Evolutionary conservation across 2,797 vertebrate species (phyloP).

Genomic region (Melopsittacus undulatus): DNA sequence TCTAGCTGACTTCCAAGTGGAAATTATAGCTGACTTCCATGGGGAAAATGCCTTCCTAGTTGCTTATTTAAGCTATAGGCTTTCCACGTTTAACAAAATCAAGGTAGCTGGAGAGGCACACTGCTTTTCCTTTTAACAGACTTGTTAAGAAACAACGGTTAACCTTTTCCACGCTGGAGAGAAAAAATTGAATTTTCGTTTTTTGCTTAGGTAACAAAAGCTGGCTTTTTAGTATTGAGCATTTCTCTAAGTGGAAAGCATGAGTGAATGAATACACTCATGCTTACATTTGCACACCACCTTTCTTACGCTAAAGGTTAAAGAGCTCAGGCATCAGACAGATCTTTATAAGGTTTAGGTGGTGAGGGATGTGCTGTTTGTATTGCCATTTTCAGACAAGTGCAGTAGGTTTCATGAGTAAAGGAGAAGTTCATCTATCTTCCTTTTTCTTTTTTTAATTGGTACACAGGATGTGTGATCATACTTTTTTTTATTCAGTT

Average conservation of each 20-base stretch:
- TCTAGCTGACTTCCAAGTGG: background rate
- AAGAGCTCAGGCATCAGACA: background rate
- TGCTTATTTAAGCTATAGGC: background rate
- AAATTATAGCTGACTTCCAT: background rate
- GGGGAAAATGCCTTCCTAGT: background rate
- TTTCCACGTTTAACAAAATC: background rate
- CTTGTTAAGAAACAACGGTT: background rate
- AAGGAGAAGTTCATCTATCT: background rate
- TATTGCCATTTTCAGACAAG: background rate
- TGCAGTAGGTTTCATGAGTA: background rate
- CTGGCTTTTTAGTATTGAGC: background rate
- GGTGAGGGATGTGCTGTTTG: background rate
- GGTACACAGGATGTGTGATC: background rate
- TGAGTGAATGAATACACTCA: too few species aligned
- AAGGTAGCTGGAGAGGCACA: background rate
- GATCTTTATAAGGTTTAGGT: background rate
- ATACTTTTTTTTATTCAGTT: background rate
- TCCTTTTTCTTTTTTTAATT: background rate
- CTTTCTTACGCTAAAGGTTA: background rate
- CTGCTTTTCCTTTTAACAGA: background rate
- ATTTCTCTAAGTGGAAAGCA: background rate
- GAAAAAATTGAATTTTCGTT: background rate
- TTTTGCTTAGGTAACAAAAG: background rate
- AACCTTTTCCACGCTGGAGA: background rate
- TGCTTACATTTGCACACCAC: background rate